Conservation (phyloP, 2,888 invertebrate genomes). For the Athalia cordata region DNA sequence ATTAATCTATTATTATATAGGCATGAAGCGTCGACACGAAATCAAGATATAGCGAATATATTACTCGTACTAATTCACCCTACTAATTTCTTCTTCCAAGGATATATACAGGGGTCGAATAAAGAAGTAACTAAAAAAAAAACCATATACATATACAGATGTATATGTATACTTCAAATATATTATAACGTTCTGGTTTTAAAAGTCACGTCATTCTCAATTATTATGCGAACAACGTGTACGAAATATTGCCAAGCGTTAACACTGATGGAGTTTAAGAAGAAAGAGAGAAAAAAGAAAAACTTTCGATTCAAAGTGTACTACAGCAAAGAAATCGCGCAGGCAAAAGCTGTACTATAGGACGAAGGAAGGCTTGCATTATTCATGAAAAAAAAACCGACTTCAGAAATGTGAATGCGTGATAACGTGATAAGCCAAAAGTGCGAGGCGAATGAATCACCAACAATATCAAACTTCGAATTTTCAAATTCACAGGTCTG, state of each 20-base stretch:
- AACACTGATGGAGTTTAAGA: neutral
- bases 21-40: too few species aligned
- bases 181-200: constrained; percentile 4
- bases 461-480: constrained; percentile 1
- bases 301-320: constrained; percentile 28
- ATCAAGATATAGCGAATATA: too few species aligned
- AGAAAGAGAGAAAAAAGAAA: neutral
- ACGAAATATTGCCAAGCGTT: constrained; percentile 15
- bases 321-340: constrained; percentile 14
- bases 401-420: constrained; percentile 39
- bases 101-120: too few species aligned
- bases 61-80: too few species aligned
- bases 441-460: constrained; percentile 33
- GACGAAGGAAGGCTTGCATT: constrained; percentile 32
- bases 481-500: constrained; percentile 14
- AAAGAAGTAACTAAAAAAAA: too few species aligned
- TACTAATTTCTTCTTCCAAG: too few species aligned
- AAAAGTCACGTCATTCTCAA: constrained; percentile 20
- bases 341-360: constrained; percentile 12
- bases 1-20: too few species aligned
- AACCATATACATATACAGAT: too few species aligned
- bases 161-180: neutral
- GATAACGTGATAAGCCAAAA: constrained; percentile 42
- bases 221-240: constrained; percentile 19
- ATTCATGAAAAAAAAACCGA: constrained; percentile 24